phyloP scores from a whole-genome alignment of 2,797 vertebrate genomes.

The Channa striata region DNA sequence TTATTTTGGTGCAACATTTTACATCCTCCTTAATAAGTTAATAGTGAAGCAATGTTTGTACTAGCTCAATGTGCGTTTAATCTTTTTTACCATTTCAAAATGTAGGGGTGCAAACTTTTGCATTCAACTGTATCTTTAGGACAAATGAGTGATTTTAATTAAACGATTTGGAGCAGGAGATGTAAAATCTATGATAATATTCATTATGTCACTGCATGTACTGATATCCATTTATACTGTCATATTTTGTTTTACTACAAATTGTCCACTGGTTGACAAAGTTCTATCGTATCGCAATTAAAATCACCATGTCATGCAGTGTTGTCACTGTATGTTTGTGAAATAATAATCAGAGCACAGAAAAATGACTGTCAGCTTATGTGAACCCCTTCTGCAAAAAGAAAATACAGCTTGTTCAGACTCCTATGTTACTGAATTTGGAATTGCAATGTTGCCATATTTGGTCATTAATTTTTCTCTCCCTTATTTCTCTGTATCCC shows the following conservation, averaged over 20 bases:
- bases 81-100: too few relatives aligned
- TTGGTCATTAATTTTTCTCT: slow-evolving; percentile 23
- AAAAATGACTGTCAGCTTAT: too few relatives aligned
- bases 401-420: not conserved
- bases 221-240: too few relatives aligned
- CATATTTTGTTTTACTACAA: too few relatives aligned
- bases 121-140: too few relatives aligned
- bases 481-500: not conserved
- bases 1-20: too few relatives aligned
- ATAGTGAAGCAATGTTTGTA: too few relatives aligned
- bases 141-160: not conserved
- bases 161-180: not conserved
- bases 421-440: not conserved
- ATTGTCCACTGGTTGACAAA: too few relatives aligned
- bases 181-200: not conserved
- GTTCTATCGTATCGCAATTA: not conserved
- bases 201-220: too few relatives aligned
- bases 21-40: too few relatives aligned
- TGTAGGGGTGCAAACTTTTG: too few relatives aligned
- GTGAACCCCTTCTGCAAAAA: not conserved
- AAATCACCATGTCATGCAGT: not conserved
- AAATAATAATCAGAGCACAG: slow-evolving; percentile 2
- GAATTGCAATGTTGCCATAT: slow-evolving; percentile 11
- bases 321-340: not conserved
- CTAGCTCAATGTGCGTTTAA: too few relatives aligned